Conservation (phyloP, 2,113 vertebrate genomes). For the Chloropsis cyanopogon region DNA sequence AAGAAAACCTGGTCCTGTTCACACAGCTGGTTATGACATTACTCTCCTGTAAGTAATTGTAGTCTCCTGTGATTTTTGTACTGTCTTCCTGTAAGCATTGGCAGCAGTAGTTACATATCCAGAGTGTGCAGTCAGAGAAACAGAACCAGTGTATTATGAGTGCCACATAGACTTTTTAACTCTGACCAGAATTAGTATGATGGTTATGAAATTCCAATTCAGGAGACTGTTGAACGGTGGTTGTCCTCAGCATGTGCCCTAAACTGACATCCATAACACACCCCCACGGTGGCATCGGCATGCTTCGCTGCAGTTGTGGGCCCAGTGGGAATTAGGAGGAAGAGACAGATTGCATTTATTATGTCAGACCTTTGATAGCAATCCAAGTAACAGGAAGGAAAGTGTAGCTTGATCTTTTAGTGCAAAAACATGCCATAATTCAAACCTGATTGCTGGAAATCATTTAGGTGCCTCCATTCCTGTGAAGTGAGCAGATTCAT, state of each 20-base stretch:
- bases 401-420: background rate
- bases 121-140: background rate
- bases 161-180: background rate
- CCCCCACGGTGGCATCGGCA: rapidly evolving
- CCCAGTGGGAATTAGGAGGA: background rate
- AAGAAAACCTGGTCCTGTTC: background rate
- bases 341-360: background rate
- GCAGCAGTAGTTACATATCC: background rate
- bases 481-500: background rate
- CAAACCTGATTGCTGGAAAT: background rate
- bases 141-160: background rate
- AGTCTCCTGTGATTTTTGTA: background rate
- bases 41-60: background rate
- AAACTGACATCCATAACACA: background rate
- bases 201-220: background rate
- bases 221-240: background rate
- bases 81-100: background rate
- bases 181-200: background rate
- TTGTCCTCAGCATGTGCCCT: background rate
- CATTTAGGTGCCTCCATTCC: background rate
- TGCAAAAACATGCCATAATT: background rate
- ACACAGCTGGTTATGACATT: background rate
- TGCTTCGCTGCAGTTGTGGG: background rate
- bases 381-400: background rate
- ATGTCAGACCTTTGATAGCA: background rate